phyloP scores from a whole-genome alignment of 2,888 invertebrate species.

The Empis stercorea region DNA sequence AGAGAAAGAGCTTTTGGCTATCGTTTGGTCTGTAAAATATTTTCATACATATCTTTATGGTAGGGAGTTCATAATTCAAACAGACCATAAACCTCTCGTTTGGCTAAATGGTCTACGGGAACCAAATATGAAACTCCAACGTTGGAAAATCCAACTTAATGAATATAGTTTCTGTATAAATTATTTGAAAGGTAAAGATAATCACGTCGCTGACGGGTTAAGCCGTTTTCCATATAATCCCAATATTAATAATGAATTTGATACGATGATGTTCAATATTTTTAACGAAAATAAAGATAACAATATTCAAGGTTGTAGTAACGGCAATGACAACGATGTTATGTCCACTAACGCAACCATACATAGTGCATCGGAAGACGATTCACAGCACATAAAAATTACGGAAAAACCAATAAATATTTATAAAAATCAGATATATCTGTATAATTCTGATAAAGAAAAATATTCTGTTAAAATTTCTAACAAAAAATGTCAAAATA shows the following conservation, averaged over 20 bases:
- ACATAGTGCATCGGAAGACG: conserved; percentile 5
- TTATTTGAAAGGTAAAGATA: conserved; percentile 4
- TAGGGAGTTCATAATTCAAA: conserved; percentile 5
- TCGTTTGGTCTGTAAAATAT: conserved; percentile 5
- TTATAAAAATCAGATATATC: conserved; percentile 9
- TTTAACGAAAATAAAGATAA: not conserved
- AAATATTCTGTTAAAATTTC: conserved; percentile 5
- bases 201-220: conserved; percentile 2
- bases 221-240: not conserved
- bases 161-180: conserved; percentile 2
- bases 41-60: conserved; percentile 8
- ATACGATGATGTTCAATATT: not conserved
- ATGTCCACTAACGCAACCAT: conserved; percentile 2
- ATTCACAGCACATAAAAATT: not conserved
- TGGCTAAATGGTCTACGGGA: conserved; percentile 2
- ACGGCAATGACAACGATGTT: not conserved
- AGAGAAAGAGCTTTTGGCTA: conserved; percentile 7
- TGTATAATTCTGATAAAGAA: conserved; percentile 1
- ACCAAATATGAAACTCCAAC: not conserved
- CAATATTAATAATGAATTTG: not conserved
- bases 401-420: conserved; percentile 6
- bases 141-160: not conserved
- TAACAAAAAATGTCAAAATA: conserved; percentile 7
- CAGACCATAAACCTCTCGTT: conserved; percentile 7
- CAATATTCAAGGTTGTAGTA: not conserved